Base-by-base conservation (phyloP, 2,113 vertebrate species). In the Empidonax traillii region DNA sequence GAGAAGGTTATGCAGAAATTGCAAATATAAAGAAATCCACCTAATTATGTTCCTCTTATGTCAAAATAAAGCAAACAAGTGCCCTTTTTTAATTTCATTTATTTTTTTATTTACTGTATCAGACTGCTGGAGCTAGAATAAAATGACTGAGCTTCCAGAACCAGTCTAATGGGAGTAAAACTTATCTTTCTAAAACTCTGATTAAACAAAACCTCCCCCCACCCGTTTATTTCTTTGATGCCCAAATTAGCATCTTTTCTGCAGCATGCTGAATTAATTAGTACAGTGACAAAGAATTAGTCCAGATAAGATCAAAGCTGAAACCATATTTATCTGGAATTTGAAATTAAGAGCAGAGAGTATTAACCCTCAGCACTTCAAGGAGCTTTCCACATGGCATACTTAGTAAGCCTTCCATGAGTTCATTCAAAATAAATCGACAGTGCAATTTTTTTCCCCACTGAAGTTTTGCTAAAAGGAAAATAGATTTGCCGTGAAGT, bases 171-270 rank as follows among this genome's bases (percentile, higher is more conserved):
- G 87, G 94, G 97, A 98, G 30, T 85, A 97, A 97, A 98, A 97
- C 89, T 95, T 97, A 97, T 97, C 95, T 98, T 97, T 94, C 93
- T 73, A 94, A 96, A 97, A 97, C 88, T 97, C 97, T 96, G 97
- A 98, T 98, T 98, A 98, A 98, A 98, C 94, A 96, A 95, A 97
- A 95, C 95, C 94, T 97, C 91, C 97, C 97, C 90, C 83, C 77
- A 87, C 77, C 90, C 90, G 0, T 91, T 95, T 97, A 97, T 97
- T 97, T 97, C 97, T 98, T 98, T 98, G 98, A 98, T 98, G 97
- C 98, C 81, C 94, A 98, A 98, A 98, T 98, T 98, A 98, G 97
- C 97, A 98, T 98, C 96, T 97, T 98, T 98, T 98, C 95, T 98
- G 87, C 93, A 97, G 95, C 97, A 98, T 94, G 96, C 97, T 97